A percentile compares a stretch with the other conserved stretches of the same genome.
Conservation (phyloP, 2,888 invertebrate genomes). For the Pachymerium ferrugineum region DNA sequence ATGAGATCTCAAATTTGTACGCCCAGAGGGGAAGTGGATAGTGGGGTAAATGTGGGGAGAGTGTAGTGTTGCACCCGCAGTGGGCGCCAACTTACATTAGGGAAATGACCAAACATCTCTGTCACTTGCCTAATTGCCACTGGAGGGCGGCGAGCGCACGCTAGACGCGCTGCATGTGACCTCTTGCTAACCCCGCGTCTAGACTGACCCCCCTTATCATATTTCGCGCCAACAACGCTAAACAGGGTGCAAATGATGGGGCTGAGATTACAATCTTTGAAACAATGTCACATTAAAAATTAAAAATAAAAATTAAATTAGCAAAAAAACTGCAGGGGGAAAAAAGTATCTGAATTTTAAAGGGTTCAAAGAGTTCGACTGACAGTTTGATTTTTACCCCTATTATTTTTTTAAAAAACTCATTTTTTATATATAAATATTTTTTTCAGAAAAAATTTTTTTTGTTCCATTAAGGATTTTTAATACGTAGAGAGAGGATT, state of each 20-base stretch:
- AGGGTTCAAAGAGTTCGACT: background rate
- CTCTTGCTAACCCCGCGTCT: slow-evolving; percentile 13
- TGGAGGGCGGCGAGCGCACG: slow-evolving; percentile 1
- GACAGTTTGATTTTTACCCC: background rate
- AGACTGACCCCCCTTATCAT: slow-evolving; percentile 13
- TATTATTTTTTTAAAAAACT: background rate
- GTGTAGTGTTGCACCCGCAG: slow-evolving; percentile 4
- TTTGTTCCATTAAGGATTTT: background rate
- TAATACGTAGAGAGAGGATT: background rate
- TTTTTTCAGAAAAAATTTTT: background rate
- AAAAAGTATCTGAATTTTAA: background rate
- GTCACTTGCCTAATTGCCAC: slow-evolving; percentile 13
- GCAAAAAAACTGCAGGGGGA: background rate
- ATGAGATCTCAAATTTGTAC: background rate
- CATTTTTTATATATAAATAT: background rate
- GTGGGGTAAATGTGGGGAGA: background rate
- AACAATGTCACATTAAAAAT: background rate
- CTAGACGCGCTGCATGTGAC: background rate
- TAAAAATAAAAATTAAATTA: background rate
- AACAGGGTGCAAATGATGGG: slow-evolving; percentile 13
- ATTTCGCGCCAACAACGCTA: slow-evolving; percentile 9
- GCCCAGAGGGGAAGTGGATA: background rate
- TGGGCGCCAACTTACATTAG: slow-evolving; percentile 13
- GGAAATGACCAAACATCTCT: slow-evolving; percentile 13
- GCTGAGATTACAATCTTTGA: background rate